Evolutionary conservation across 2,113 vertebrate genomes (phyloP).

Genomic region (Castor canadensis): DNA sequence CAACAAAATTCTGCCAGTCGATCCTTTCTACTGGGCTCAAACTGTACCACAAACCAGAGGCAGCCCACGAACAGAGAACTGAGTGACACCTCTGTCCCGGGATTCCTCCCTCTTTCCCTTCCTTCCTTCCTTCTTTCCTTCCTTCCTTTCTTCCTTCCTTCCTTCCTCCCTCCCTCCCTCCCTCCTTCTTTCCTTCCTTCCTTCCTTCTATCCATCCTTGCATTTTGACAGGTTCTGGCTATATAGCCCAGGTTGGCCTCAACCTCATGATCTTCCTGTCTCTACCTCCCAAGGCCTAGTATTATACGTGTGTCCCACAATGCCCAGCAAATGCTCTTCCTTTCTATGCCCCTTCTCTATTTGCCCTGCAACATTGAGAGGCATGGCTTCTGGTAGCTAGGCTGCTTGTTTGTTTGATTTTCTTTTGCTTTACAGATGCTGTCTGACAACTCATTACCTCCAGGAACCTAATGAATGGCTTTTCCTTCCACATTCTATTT

Average conservation of each 20-base stretch:
- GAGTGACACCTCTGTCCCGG: no score
- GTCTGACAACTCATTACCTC: neutral
- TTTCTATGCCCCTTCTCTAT: neutral
- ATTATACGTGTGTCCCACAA: neutral
- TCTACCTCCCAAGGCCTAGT: no score
- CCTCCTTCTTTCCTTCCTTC: neutral
- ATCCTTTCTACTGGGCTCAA: no score
- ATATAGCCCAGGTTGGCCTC: neutral
- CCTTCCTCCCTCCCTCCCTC: neutral
- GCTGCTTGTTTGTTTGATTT: neutral
- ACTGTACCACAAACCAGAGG: neutral
- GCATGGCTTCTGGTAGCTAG: neutral
- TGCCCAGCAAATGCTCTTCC: neutral
- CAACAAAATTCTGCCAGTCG: neutral
- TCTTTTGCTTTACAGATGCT: neutral
- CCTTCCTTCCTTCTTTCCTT: neutral
- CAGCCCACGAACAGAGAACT: neutral
- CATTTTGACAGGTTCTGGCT: neutral
- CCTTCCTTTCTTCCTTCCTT: neutral
- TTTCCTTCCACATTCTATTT: neutral
- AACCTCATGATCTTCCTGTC: neutral
- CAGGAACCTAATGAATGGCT: neutral
- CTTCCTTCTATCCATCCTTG: neutral
- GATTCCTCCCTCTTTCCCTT: no score
- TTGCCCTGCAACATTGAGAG: neutral